Evolutionary conservation across 2,113 vertebrate species (phyloP), one percentile per base, ranked within the genome.

Genomic region (Stigmatopora nigra): DNA sequence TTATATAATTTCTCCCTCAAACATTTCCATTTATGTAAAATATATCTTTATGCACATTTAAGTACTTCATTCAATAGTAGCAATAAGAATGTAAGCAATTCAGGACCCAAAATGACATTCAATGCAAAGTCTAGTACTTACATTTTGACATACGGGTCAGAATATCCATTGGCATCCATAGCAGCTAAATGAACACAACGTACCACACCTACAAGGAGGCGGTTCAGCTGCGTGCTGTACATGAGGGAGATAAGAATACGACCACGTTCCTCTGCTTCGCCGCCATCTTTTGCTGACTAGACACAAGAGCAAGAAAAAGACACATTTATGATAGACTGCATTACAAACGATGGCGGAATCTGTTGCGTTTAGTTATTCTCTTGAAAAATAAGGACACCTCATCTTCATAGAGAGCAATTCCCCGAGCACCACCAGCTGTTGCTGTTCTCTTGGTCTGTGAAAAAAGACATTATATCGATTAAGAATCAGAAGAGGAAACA

Each of bases 91-190:
- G 49, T 51, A 17, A 51, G 25, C 25, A 31, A 31, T 31, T 2
- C 25, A 31, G 25, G 25, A 41, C 9, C 9, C 38, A 41, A 41
- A 41, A 41, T 41, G 9, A 20, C 57, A 16, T 22, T 19, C 19
- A 55, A 12, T 45, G 1, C 1, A n/a, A 11, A 2, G 13, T 49
- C 12, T 60, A 12, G 1, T 16, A 19, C 31, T 61, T 84, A 98
- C 97, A 99, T 93, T 83, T 99, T 98, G 61, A 99, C 95, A 0
- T 98, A 99, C 0, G 97, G 97, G 64, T 99, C 97, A 0, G 97
- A 98, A 86, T 98, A 99, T 67, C 97, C 97, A 0, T 99, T 99
- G 69, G 97, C 93, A 0, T 99, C 97, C 97, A 99, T 99, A 67
- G 97, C 93, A 0, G 95, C 95, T 72, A 99, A 78, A 71, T 99